Conservation (phyloP, 2,888 invertebrate genomes). For the Aphrophora alni region DNA sequence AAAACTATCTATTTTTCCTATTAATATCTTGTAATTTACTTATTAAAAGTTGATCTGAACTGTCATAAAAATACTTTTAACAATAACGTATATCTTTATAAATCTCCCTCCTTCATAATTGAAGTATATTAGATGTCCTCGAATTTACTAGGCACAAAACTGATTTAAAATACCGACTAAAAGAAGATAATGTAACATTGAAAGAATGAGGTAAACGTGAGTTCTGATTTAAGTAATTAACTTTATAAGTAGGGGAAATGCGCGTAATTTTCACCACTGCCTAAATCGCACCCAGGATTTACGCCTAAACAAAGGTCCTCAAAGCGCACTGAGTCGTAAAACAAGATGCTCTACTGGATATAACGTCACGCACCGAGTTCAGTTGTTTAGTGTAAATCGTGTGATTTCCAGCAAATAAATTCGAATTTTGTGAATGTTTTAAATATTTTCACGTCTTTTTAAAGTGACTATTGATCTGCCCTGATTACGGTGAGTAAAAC, state of each 20-base stretch:
- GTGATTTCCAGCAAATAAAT: neutral
- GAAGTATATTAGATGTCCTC: too few species aligned
- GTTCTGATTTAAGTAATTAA: too few species aligned
- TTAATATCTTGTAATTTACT: too few species aligned
- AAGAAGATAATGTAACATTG: too few species aligned
- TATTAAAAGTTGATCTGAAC: too few species aligned
- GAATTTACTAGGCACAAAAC: too few species aligned
- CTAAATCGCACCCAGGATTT: neutral
- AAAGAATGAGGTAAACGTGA: too few species aligned
- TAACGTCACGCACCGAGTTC: neutral
- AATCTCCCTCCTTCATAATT: too few species aligned
- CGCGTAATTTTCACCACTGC: neutral
- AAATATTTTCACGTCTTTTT: neutral
- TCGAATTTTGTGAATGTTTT: neutral
- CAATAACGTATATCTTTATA: too few species aligned
- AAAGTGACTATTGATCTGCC: neutral
- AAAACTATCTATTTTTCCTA: too few species aligned
- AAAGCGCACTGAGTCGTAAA: neutral
- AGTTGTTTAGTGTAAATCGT: neutral
- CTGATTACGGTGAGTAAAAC: conserved; percentile 2
- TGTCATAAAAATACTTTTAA: too few species aligned
- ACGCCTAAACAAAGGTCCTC: neutral
- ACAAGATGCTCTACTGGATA: neutral
- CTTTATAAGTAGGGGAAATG: neutral
- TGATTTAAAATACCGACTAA: too few species aligned